Percentiles rank a stretch among this genome's conserved stretches.
These are phyloP conservation scores for Channa maculata DNA, from an alignment of 2,113 vertebrate genomes.

Conservation along the genomic window DNA sequence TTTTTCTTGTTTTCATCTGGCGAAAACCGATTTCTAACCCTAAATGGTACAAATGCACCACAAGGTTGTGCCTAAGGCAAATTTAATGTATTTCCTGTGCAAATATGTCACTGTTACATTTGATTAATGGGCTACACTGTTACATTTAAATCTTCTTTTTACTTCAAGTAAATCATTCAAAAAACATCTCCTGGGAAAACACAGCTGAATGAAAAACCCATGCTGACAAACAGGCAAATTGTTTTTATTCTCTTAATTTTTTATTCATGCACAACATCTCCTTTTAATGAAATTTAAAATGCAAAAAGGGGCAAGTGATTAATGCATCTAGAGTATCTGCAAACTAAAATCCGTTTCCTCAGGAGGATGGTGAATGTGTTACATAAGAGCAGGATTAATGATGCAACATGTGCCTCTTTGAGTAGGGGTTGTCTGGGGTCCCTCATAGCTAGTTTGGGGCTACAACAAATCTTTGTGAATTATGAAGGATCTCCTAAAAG, in stretches of 20 bases:
- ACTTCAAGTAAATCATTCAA: slow-evolving; percentile 29
- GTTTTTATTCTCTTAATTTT: slow-evolving; percentile 32
- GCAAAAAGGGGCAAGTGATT: slow-evolving; percentile 42
- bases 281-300: slow-evolving; percentile 43
- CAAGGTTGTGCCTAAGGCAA: slow-evolving; percentile 29
- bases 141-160: slow-evolving; percentile 20
- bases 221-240: slow-evolving; percentile 38
- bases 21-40: slow-evolving; percentile 9
- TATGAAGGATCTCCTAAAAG: slow-evolving; percentile 20
- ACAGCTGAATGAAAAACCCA: slow-evolving; percentile 27
- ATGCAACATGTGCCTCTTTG: slow-evolving; percentile 33
- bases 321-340: slow-evolving; percentile 33
- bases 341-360: slow-evolving; percentile 10
- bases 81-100: neutral
- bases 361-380: slow-evolving; percentile 30
- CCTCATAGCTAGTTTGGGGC: neutral
- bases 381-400: slow-evolving; percentile 54
- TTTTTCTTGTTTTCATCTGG: neutral
- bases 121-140: slow-evolving; percentile 22
- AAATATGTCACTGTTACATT: slow-evolving; percentile 2
- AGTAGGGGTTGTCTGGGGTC: slow-evolving; percentile 26
- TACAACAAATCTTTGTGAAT: slow-evolving; percentile 37
- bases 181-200: slow-evolving; percentile 23
- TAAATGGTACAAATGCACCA: neutral
- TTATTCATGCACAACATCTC: slow-evolving; percentile 38